These are phyloP conservation scores for Galerucella calmariensis DNA, from an alignment of 2,888 invertebrate species.

Conservation along the genomic window DNA sequence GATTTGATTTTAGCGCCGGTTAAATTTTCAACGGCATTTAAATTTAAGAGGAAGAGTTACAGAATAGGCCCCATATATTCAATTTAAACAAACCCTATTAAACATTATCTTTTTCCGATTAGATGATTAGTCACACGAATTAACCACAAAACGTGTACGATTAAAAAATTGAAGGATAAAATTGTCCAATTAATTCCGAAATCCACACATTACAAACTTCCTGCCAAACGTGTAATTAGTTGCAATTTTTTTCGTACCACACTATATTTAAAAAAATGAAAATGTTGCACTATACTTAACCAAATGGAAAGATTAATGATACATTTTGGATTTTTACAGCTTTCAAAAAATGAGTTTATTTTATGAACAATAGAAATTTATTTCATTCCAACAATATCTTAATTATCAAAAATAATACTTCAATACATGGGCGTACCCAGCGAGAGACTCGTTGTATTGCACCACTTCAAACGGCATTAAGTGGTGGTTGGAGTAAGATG, in stretches of 20 bases:
- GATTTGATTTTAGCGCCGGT: too few relatives aligned
- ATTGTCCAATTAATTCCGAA: conserved; percentile 11
- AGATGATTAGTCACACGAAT: not conserved
- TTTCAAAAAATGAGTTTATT: not conserved
- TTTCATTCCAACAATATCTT: not conserved
- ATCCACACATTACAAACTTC: conserved; percentile 14
- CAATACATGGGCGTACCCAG: too few relatives aligned
- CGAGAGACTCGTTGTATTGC: too few relatives aligned
- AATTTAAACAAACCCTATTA: too few relatives aligned
- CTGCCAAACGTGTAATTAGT: conserved; percentile 1
- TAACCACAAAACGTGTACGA: not conserved
- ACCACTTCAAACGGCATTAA: too few relatives aligned
- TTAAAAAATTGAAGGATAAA: conserved; percentile 7
- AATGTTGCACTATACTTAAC: not conserved
- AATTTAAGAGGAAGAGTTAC: too few relatives aligned
- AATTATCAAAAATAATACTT: too few relatives aligned
- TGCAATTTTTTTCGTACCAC: not conserved
- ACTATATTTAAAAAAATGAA: not conserved
- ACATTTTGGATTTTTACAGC: not conserved
- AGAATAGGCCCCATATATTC: too few relatives aligned
- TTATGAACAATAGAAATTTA: not conserved
- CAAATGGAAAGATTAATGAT: not conserved
- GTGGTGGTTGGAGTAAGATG: too few relatives aligned
- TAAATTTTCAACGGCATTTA: too few relatives aligned
- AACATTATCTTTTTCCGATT: not conserved